phyloP scores from a whole-genome alignment of 2,888 invertebrate species.

The Sepiola atlantica region DNA sequence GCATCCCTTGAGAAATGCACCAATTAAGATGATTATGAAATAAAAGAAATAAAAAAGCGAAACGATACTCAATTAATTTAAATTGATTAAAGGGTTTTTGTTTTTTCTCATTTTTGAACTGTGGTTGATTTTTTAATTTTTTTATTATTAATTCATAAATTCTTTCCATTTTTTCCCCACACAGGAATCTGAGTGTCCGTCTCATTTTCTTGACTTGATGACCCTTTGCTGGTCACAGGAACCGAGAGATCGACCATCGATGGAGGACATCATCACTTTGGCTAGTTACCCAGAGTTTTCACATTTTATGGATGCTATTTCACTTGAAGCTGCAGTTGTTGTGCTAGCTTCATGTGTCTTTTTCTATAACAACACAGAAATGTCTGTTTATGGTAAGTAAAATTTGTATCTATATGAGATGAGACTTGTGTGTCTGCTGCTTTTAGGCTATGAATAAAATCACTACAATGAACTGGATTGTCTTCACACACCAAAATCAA shows the following conservation, averaged over 20 bases:
- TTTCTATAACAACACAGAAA: conserved; percentile 49
- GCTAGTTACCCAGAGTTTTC: conserved; percentile 94
- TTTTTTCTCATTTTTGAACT: neutral
- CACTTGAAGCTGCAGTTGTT: conserved; percentile 78
- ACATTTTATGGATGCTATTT: conserved; percentile 87
- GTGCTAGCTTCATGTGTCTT: conserved; percentile 57
- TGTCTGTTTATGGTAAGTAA: neutral
- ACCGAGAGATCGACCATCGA: conserved; percentile 88
- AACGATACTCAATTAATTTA: neutral
- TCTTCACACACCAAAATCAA: too few species aligned
- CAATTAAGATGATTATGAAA: too few species aligned
- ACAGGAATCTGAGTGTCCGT: conserved; percentile 75
- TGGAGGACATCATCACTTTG: conserved; percentile 91
- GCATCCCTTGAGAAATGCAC: too few species aligned
- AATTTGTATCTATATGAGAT: neutral
- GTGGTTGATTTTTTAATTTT: neutral
- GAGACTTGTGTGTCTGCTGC: too few species aligned
- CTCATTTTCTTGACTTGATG: conserved; percentile 93
- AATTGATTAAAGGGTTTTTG: neutral
- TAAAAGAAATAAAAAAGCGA: too few species aligned
- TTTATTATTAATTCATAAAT: neutral
- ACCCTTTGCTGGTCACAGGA: conserved; percentile 94
- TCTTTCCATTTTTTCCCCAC: conserved; percentile 35
- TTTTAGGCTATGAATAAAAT: too few species aligned
- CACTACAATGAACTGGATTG: too few species aligned